phyloP scores from a whole-genome alignment of 2,113 vertebrate species.

The Kryptolebias marmoratus region DNA sequence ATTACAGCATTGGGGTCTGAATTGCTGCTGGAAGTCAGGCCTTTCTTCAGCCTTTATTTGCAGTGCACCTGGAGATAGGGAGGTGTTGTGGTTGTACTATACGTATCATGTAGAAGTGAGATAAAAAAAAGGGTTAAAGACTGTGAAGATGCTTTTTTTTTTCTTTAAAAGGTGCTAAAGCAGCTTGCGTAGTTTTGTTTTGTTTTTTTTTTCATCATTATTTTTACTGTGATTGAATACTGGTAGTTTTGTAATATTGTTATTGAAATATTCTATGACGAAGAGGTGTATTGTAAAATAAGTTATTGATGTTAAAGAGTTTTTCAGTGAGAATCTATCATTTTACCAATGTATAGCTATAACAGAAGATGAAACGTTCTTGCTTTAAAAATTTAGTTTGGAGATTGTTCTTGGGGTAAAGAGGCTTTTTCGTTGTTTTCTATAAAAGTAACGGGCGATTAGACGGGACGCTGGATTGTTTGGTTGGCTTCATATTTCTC shows the following conservation, averaged over 20 bases:
- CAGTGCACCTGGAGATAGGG: constrained; percentile 12
- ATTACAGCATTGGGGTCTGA: constrained; percentile 9
- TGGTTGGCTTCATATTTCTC: constrained; percentile 1
- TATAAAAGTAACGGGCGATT: constrained; percentile 23
- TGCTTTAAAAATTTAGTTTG: constrained; percentile 31
- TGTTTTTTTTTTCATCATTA: constrained; percentile 39
- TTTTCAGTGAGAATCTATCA: constrained; percentile 46
- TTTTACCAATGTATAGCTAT: constrained; percentile 44
- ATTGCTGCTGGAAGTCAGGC: constrained; percentile 23
- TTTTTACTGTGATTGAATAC: constrained; percentile 47
- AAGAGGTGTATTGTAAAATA: constrained; percentile 63
- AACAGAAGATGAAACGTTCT: constrained; percentile 16
- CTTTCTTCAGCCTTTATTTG: constrained; percentile 20
- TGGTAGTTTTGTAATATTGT: constrained; percentile 74
- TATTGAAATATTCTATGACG: constrained; percentile 56
- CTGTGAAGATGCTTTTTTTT: constrained; percentile 35
- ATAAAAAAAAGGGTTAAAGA: constrained; percentile 15
- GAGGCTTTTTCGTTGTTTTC: constrained; percentile 37
- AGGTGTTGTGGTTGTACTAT: constrained; percentile 16
- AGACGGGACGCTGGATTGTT: constrained; percentile 4
- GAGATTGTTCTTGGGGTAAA: constrained; percentile 13
- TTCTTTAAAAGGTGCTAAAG: constrained; percentile 60
- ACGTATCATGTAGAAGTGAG: constrained; percentile 15
- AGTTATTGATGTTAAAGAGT: constrained; percentile 66
- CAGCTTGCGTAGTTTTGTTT: constrained; percentile 56